A percentile compares a stretch with the other conserved stretches of the same genome.
Evolutionary conservation across 2,888 invertebrate genomes (phyloP).

Genomic region (Trissolcus japonicus): DNA sequence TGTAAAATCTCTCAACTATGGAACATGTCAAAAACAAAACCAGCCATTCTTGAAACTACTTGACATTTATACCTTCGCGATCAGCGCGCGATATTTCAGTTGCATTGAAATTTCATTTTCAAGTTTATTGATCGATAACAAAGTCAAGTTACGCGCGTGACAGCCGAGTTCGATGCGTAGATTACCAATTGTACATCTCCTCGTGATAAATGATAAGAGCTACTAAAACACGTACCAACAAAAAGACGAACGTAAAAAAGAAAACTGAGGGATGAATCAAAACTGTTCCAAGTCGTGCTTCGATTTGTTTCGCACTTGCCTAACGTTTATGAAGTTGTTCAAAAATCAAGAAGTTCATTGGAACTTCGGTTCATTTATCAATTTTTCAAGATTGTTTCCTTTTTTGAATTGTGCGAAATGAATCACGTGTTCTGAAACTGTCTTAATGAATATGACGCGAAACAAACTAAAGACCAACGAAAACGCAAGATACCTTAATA

Average conservation of each 20-base stretch:
- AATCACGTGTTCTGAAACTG: too few species aligned
- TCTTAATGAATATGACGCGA: slow-evolving; percentile 31
- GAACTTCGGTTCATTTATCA: too few species aligned
- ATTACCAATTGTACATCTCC: slow-evolving; percentile 23
- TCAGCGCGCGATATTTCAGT: slow-evolving; percentile 53
- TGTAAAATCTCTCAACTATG: slow-evolving; percentile 69
- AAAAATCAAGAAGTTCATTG: too few species aligned
- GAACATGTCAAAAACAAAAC: slow-evolving; percentile 65
- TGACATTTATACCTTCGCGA: slow-evolving; percentile 56
- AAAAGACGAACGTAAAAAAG: slow-evolving; percentile 37
- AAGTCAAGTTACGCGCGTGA: slow-evolving; percentile 26
- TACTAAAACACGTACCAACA: slow-evolving; percentile 29
- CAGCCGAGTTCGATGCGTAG: slow-evolving; percentile 49
- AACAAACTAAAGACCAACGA: slow-evolving; percentile 45
- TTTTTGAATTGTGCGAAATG: too few species aligned
- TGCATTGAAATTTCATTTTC: slow-evolving; percentile 25
- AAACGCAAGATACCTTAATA: slow-evolving; percentile 44
- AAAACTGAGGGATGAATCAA: slow-evolving; percentile 28
- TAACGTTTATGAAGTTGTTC: too few species aligned
- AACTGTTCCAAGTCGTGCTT: slow-evolving; percentile 12
- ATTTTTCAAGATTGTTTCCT: too few species aligned
- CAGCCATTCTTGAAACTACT: slow-evolving; percentile 63
- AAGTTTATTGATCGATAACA: slow-evolving; percentile 5
- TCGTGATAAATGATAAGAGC: slow-evolving; percentile 33
- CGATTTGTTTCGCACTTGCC: too few species aligned